Evolutionary conservation across 2,888 invertebrate species (phyloP), one percentile per base, ranked within the genome.

Genomic region (Coremacera marginata): DNA sequence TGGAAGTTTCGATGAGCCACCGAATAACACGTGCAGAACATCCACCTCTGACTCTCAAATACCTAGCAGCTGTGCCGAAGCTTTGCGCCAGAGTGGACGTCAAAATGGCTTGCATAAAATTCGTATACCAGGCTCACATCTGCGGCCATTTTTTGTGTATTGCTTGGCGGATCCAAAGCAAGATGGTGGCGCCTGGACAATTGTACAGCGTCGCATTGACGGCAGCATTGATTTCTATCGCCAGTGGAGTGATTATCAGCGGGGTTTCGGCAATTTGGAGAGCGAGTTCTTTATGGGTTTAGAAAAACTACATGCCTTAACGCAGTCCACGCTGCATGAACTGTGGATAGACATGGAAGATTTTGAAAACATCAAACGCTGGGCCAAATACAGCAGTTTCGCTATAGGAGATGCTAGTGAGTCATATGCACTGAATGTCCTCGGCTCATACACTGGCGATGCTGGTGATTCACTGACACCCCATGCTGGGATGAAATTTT

Each of bases 241-340:
- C 5, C 25, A 62, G 16, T 72, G 72, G 93, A 84, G 89, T 0
- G 92, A 92, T 71, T 94, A 93, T 83, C 92, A 92, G 82, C 85
- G 90, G 70, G 93, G 94, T 8, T 94, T 94, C 82, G 94, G 93
- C 1, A 92, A 93, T 83, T 87, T 93, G 8, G 91, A 91, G 0
- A 91, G 91, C 0, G 93, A 94, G 84, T 93, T 93, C 84, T 94
- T 93, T 93, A 87, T 93, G 8, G 93, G 93, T 0, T 85, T 93
- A 77, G 93, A 93, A 80, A 92, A 93, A 80, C 88, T 93, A 1
- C 90, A 92, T 85, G 91, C 88, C 16, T 74, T 80, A 25, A 82
- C 81, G 14, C 77, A 77, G 22, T 81, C 82, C n/a, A 78, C 88
- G 82, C 85, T 91, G 22, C 89, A 90, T 78, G 90, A 93, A 83